phyloP scores from a whole-genome alignment of 64 coral and sea anemone genomes.

The Actinia equina region DNA sequence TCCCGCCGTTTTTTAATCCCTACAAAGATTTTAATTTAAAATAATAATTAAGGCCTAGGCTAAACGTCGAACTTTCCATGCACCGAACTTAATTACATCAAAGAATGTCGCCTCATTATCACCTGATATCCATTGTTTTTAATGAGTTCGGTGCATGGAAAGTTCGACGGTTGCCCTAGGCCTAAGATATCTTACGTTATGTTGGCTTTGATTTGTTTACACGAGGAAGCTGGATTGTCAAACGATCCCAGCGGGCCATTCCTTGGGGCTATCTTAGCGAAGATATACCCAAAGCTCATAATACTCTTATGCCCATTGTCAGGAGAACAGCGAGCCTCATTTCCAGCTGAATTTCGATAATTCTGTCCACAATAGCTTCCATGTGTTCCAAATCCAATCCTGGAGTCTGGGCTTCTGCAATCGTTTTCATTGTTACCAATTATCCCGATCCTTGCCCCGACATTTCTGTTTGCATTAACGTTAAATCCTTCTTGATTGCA shows the following conservation, averaged over 20 bases:
- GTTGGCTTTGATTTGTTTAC: not conserved
- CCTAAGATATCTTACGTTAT: not conserved
- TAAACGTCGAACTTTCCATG: too few relatives aligned
- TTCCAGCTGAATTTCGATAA: not conserved
- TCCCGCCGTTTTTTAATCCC: not conserved
- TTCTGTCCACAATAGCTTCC: not conserved
- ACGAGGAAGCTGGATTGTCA: not conserved
- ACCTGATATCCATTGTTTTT: too few relatives aligned
- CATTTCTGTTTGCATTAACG: not conserved
- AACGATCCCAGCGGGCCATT: not conserved
- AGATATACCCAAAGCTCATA: conserved; percentile 8
- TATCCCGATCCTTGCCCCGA: conserved; percentile 3
- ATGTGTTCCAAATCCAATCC: conserved; percentile 9
- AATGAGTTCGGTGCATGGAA: too few relatives aligned
- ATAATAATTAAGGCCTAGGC: not conserved
- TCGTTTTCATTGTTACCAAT: conserved; percentile 19
- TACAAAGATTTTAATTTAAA: not conserved
- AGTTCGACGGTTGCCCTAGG: too few relatives aligned
- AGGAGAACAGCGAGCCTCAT: not conserved
- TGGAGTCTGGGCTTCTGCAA: not conserved
- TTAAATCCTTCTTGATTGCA: not conserved
- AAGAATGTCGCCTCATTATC: too few relatives aligned
- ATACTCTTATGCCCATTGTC: not conserved
- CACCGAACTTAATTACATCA: too few relatives aligned
- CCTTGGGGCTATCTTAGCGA: not conserved